Percentiles rank a stretch among this genome's conserved stretches.
Evolutionary conservation across 2,113 vertebrate species (phyloP).

Genomic region (Chrysochloris asiatica): DNA sequence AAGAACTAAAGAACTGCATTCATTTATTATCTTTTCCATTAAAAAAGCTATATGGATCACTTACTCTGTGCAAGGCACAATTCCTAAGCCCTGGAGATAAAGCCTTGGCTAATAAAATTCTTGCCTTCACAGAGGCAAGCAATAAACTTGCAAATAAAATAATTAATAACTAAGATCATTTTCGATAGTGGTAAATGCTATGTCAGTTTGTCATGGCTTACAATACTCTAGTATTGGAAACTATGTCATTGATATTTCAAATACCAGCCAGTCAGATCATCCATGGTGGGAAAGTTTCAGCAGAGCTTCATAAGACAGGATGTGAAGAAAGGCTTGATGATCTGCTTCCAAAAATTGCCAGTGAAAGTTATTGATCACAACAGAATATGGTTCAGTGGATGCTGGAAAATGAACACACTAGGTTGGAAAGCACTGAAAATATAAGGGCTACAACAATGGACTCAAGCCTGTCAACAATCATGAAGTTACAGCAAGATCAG

Average conservation of each 20-base stretch:
- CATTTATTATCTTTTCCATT: background rate
- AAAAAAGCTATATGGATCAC: background rate
- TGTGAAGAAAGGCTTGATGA: background rate
- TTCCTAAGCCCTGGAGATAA: background rate
- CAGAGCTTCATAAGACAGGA: background rate
- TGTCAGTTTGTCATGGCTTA: background rate
- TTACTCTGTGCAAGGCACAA: background rate
- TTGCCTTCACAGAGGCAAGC: background rate
- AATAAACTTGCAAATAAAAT: slow-evolving; percentile 17
- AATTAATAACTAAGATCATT: background rate
- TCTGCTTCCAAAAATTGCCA: background rate
- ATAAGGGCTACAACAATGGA: too few relatives aligned
- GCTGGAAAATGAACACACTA: background rate
- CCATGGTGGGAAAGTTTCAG: background rate
- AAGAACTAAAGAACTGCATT: background rate
- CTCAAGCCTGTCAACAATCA: background rate
- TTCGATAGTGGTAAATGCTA: background rate
- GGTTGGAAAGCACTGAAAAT: background rate
- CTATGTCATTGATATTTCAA: background rate
- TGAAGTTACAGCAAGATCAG: background rate
- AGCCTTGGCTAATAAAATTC: background rate
- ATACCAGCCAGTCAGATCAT: background rate
- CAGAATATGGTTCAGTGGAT: background rate
- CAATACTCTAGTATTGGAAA: background rate
- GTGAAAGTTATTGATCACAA: background rate